Base-by-base conservation (phyloP, 1,140 invertebrate genomes). In the Pemphigus obesinymphae region DNA sequence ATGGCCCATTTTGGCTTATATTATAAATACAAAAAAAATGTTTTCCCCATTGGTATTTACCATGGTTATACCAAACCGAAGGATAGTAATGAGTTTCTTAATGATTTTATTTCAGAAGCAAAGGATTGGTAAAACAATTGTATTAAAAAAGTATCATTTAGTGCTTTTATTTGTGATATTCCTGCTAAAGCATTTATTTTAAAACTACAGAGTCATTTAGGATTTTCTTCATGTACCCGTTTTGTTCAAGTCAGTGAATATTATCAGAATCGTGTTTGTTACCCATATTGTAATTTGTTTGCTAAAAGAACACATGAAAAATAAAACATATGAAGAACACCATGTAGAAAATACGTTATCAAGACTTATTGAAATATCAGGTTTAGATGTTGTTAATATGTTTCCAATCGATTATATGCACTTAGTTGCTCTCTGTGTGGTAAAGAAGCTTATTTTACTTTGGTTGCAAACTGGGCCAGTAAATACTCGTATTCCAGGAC, bases 381-480 rank as follows among this genome's bases (percentile, higher is more conserved):
- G 58, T 17, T 17, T 61, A 61, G 58, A 61, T 61, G 1, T 61
- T 17, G 26, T 61, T 31, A 61, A 0, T 5, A 61, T 61, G 29
- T 66, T 66, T 37, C 31, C 61, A 3, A 15, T 66, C n/a, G 31
- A 66, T 26, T 66, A 66, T n/a, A 66, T 66, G 61, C 61, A 66
- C 37, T 17, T 66, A 7, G 61, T 66, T 6, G 31, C 61, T 2
- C 61, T 66, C 0, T 17, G 63, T 0, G 63, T 68, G 0, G 34
- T 68, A 10, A 68, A 68, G 8, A 68, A 68, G n/a, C 8, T 68
- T 10, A 68, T 68, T 68, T 68, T 68, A 68, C 34, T 68, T 40
- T 68, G 63, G 34, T 23, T 68, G 1, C 63, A 68, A 11, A 37
- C 2, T 68, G 63, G 34, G 2, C 31, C 63, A 68, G 63, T 68